Conservation (phyloP, 2,113 vertebrate species). For the Phylloscopus whistleri region DNA sequence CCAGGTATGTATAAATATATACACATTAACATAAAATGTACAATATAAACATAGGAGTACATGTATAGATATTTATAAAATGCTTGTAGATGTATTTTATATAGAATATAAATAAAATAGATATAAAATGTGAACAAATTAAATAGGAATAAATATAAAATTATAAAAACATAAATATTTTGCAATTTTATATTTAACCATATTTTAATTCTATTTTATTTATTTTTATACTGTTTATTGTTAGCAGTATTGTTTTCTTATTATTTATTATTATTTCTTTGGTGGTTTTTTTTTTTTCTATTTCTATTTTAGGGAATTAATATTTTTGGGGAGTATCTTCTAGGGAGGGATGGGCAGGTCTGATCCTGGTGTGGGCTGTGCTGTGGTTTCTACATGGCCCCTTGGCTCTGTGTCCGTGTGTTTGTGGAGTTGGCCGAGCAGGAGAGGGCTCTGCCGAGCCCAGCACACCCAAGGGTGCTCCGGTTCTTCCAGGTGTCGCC, state of each 20-base stretch:
- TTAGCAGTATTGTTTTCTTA: neutral
- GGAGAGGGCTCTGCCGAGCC: neutral
- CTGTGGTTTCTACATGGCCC: neutral
- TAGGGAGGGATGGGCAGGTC: neutral
- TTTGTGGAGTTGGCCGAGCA: neutral
- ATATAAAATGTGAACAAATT: neutral
- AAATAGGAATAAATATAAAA: neutral
- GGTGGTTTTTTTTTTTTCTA: fast-evolving
- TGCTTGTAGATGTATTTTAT: neutral
- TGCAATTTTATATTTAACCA: neutral
- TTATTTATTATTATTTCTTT: neutral
- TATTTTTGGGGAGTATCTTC: neutral
- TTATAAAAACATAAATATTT: neutral
- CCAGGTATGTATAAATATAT: neutral
- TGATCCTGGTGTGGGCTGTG: neutral
- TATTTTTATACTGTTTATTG: neutral
- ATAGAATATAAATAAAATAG: neutral
- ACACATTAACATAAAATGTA: neutral
- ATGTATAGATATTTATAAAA: neutral
- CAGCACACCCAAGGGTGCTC: neutral
- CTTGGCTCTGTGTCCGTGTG: neutral
- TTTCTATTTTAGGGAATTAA: neutral
- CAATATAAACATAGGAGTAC: neutral
- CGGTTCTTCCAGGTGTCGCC: slow-evolving; percentile 82
- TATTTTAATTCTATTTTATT: neutral